Conservation (phyloP, 2,888 invertebrate species). For the Anarsia innoxiella region DNA sequence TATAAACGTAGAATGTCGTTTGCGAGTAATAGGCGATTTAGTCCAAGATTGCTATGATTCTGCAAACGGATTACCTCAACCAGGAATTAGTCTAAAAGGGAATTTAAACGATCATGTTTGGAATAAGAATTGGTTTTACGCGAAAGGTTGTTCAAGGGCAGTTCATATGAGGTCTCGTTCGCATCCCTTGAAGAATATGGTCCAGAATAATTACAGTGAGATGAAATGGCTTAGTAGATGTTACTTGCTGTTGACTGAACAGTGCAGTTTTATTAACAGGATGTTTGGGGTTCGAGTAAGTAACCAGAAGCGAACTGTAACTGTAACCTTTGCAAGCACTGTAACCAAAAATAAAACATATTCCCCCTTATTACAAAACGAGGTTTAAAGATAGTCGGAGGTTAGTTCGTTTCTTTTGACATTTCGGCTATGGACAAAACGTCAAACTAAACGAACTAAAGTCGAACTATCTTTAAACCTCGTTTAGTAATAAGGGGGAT, state of each 20-base stretch:
- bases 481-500: too few species aligned
- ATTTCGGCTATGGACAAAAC: too few species aligned
- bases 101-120: constrained; percentile 22
- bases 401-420: too few species aligned
- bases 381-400: too few species aligned
- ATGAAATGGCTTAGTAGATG: constrained; percentile 39
- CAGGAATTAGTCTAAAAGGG: neutral
- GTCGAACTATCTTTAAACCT: too few species aligned
- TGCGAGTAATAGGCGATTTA: constrained; percentile 1
- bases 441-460: too few species aligned
- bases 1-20: constrained; percentile 1
- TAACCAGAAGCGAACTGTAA: too few species aligned
- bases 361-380: too few species aligned
- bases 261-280: constrained; percentile 46
- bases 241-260: constrained; percentile 48
- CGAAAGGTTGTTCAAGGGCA: constrained; percentile 9
- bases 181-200: constrained; percentile 14
- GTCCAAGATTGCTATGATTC: neutral
- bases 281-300: constrained; percentile 57
- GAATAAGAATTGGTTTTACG: constrained; percentile 37
- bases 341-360: too few species aligned
- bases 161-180: constrained; percentile 4
- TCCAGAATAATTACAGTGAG: constrained; percentile 20
- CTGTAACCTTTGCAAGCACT: too few species aligned
- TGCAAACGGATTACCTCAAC: too few species aligned